phyloP scores from a whole-genome alignment of 1,140 invertebrate species.

The Gonatopus flavifemur region DNA sequence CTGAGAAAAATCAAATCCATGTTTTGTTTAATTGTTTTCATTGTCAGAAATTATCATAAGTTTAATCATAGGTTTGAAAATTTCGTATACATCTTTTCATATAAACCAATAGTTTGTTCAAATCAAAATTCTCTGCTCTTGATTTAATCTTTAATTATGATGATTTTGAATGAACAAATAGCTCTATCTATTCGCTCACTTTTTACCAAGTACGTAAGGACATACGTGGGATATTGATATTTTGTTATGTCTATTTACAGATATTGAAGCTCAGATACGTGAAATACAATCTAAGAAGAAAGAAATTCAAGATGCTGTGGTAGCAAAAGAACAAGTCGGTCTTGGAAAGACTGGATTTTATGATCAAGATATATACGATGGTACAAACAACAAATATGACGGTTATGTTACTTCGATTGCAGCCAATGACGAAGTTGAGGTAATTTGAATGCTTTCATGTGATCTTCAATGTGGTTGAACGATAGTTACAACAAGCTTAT shows the following conservation, averaged over 20 bases:
- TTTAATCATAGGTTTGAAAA: constrained; percentile 5
- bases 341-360: constrained; percentile 86
- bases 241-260: constrained; percentile 58
- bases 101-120: not conserved
- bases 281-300: constrained; percentile 89
- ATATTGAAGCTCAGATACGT: constrained; percentile 90
- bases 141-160: not conserved
- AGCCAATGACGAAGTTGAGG: constrained; percentile 86
- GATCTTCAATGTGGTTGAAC: not conserved
- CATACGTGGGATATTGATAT: not conserved
- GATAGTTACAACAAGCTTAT: too few species aligned
- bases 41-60: constrained; percentile 11
- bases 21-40: constrained; percentile 3
- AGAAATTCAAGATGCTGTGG: constrained; percentile 65
- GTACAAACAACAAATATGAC: constrained; percentile 79
- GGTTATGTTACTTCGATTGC: constrained; percentile 96
- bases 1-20: not conserved
- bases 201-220: not conserved
- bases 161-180: not conserved
- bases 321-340: constrained; percentile 75
- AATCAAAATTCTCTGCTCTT: not conserved
- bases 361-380: constrained; percentile 93
- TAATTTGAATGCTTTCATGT: constrained; percentile 52
- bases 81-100: not conserved
- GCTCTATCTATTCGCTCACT: not conserved